Evolutionary conservation across 2,797 vertebrate genomes (phyloP), one percentile per base, ranked within the genome.

Genomic region (Jordanella pulchra): DNA sequence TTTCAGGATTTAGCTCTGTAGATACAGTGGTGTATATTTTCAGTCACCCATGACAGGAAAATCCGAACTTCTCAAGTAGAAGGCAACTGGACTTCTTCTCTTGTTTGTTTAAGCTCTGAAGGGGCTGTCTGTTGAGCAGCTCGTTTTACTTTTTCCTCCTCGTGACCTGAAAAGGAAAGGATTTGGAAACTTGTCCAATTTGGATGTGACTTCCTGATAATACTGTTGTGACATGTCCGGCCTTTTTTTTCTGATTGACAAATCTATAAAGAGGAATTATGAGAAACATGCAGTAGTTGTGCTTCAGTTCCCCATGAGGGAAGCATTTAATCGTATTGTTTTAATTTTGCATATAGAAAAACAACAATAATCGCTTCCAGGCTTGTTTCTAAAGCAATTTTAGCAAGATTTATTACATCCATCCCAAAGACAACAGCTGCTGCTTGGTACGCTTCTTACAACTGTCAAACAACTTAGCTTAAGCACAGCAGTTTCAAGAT

Each of bases 121-220:
- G 13, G 53, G 23, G 28, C 39, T 74, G 77, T 86, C 70, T 84
- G 42, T 64, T 69, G 54, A 76, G 75, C 32, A 25, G n/a, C 61
- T 74, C 54, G 72, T 65, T 72, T 81, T 53, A 65, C 67, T 25
- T 42, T 82, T 81, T 78, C 83, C 88, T 53, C 45, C 75, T 78
- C 17, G 70, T 87, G 86, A 89, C 86, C 89, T 87, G 87, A 93
- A 92, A 92, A 92, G 90, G 89, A 92, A 93, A 90, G 89, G 87
- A 92, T 91, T 90, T 86, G 73, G 75, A 78, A 69, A 84, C 69
- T 47, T 82, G 74, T 60, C 39, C 70, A 67, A 69, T 60, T 30
- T 28, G 60, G 76, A 76, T 61, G 32, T 70, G 75, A 65, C 66
- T 88, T 79, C 63, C 39, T 72, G 54, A 25, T 73, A 53, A 69